Conservation (phyloP, 2,113 vertebrate genomes). For the Hydrochoerus hydrochaeris region DNA sequence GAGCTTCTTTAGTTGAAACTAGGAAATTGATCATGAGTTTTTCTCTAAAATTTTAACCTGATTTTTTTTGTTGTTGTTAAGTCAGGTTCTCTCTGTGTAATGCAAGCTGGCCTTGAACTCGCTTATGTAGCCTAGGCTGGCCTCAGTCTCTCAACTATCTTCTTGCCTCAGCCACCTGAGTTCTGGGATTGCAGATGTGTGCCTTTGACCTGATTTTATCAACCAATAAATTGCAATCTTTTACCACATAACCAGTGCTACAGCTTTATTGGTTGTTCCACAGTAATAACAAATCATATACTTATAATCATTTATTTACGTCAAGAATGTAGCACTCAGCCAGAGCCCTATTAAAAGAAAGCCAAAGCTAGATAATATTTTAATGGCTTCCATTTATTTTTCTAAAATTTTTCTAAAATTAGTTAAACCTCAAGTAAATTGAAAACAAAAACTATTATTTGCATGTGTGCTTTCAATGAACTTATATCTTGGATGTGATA, state of each 20-base stretch:
- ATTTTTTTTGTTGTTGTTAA: too few relatives aligned
- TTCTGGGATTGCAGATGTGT: neutral
- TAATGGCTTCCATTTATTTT: constrained; percentile 46
- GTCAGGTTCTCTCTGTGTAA: too few relatives aligned
- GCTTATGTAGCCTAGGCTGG: too few relatives aligned
- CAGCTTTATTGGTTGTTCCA: neutral
- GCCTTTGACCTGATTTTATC: constrained; percentile 32
- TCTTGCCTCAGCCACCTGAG: neutral
- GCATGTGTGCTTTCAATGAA: neutral
- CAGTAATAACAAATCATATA: neutral
- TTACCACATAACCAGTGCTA: constrained; percentile 1
- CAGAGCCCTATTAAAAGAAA: constrained; percentile 23
- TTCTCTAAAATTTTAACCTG: neutral
- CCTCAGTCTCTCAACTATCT: neutral
- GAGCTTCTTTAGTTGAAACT: neutral
- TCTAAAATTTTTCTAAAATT: constrained; percentile 32
- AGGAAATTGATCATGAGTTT: constrained; percentile 11
- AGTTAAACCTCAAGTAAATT: constrained; percentile 25
- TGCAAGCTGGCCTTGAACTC: neutral
- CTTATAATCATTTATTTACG: neutral
- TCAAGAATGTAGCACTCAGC: neutral
- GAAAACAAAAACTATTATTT: neutral
- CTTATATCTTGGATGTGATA: neutral
- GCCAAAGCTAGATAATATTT: neutral
- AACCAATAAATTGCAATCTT: constrained; percentile 23